phyloP scores from a whole-genome alignment of 1,140 invertebrate genomes.

The Cydia splendana region DNA sequence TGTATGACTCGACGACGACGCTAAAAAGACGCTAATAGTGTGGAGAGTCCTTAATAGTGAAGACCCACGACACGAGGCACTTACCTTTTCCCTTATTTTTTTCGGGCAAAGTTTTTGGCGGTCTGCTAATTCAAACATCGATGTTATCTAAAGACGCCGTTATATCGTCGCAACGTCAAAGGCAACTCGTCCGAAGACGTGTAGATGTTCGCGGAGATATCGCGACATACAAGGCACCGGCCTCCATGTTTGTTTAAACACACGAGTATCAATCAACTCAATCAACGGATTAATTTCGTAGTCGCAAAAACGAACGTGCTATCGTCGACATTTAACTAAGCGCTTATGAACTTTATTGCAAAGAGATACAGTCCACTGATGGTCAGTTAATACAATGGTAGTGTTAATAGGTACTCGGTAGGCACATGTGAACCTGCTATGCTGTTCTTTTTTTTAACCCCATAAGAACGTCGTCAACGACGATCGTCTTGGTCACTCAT shows the following conservation, averaged over 20 bases:
- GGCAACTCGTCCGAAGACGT: neutral
- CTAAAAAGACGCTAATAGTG: too few species aligned
- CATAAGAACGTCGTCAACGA: too few species aligned
- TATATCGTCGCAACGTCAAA: neutral
- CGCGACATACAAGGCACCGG: neutral
- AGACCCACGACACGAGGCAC: too few species aligned
- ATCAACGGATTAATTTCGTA: constrained; percentile 11
- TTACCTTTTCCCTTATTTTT: too few species aligned
- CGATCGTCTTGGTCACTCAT: too few species aligned
- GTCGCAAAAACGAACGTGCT: neutral
- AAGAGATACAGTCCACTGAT: too few species aligned
- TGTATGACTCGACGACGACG: too few species aligned
- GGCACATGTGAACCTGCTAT: too few species aligned
- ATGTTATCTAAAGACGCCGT: constrained; percentile 1
- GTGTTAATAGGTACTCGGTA: too few species aligned
- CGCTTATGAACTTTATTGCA: neutral
- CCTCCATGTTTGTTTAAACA: constrained; percentile 13
- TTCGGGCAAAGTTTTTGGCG: neutral
- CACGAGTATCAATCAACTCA: constrained; percentile 14
- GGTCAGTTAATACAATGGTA: too few species aligned
- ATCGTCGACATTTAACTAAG: neutral
- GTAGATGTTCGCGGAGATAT: constrained; percentile 3
- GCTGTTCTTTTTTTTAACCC: too few species aligned
- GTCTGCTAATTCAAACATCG: neutral
- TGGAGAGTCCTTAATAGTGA: too few species aligned